A percentile compares a stretch with the other conserved stretches of the same genome.
phyloP scores from a whole-genome alignment of 2,888 invertebrate genomes.

The Apocheima hispidaria region DNA sequence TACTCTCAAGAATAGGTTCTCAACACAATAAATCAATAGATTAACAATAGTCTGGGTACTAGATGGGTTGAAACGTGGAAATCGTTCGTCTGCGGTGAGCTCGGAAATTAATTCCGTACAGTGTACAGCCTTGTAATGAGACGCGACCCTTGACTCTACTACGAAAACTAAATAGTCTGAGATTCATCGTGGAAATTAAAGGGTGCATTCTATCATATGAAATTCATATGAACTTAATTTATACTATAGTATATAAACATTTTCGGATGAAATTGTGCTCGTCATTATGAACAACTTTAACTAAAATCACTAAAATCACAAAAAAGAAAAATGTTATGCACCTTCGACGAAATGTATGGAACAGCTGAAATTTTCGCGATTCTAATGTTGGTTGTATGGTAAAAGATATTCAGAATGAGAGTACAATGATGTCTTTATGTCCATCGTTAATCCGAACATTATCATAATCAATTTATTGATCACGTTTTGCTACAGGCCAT shows the following conservation, averaged over 20 bases:
- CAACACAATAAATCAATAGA: constrained; percentile 54
- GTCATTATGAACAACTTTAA: too few relatives aligned
- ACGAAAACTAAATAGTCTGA: constrained; percentile 7
- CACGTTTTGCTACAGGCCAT: too few relatives aligned
- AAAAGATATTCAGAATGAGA: too few relatives aligned
- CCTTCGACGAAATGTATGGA: too few relatives aligned
- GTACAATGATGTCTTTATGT: too few relatives aligned
- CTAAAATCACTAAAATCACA: too few relatives aligned
- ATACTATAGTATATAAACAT: neutral
- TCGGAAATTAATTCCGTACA: constrained; percentile 76
- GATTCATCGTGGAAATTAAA: neutral
- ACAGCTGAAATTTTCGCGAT: too few relatives aligned
- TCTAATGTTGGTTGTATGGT: too few relatives aligned
- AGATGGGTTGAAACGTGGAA: constrained; percentile 63
- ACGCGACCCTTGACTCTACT: constrained; percentile 47
- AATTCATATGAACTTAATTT: neutral
- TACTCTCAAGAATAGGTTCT: constrained; percentile 20
- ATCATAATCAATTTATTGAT: too few relatives aligned
- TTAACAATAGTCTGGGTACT: constrained; percentile 61
- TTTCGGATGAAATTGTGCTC: too few relatives aligned
- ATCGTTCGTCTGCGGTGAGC: constrained; percentile 71
- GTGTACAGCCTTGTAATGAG: constrained; percentile 67
- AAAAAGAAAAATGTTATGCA: too few relatives aligned
- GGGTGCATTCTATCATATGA: neutral
- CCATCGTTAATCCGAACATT: too few relatives aligned